phyloP scores from a whole-genome alignment of 2,888 invertebrate genomes.

The Fissipunctia ypsillon region DNA sequence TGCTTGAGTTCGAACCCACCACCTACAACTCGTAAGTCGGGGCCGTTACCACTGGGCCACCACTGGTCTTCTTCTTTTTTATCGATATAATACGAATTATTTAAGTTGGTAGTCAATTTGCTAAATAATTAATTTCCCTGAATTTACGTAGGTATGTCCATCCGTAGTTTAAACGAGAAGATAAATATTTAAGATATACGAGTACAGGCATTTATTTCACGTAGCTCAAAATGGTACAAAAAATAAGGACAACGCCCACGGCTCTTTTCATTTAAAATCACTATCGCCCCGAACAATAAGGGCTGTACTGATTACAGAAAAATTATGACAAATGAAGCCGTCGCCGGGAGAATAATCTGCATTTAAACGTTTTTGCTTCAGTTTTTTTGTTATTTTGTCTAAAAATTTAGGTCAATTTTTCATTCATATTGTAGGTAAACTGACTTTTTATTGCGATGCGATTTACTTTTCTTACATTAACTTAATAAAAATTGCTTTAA shows the following conservation, averaged over 20 bases:
- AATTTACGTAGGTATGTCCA: too few relatives aligned
- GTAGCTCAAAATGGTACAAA: slow-evolving; percentile 42
- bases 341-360: slow-evolving; percentile 62
- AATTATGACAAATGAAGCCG: slow-evolving; percentile 68
- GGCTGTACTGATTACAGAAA: slow-evolving; percentile 77
- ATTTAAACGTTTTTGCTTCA: slow-evolving; percentile 28
- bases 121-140: too few relatives aligned
- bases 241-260: slow-evolving; percentile 80
- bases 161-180: background rate
- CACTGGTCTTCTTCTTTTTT: too few relatives aligned
- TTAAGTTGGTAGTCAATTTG: too few relatives aligned
- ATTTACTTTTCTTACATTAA: background rate
- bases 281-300: slow-evolving; percentile 76
- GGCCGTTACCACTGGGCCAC: too few relatives aligned
- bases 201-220: slow-evolving; percentile 27
- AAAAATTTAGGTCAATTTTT: background rate
- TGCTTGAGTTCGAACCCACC: too few relatives aligned
- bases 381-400: slow-evolving; percentile 18
- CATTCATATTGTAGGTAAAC: background rate
- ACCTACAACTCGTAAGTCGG: too few relatives aligned
- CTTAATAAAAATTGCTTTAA: background rate
- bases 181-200: background rate
- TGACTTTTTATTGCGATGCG: background rate
- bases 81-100: too few relatives aligned
- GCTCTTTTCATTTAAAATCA: slow-evolving; percentile 88